A percentile compares a stretch with the other conserved stretches of the same genome.
These are phyloP conservation scores for Halichondria panicea DNA, from an alignment of 37 sponge, comb jelly and placozoan genomes.

Conservation along the genomic window DNA sequence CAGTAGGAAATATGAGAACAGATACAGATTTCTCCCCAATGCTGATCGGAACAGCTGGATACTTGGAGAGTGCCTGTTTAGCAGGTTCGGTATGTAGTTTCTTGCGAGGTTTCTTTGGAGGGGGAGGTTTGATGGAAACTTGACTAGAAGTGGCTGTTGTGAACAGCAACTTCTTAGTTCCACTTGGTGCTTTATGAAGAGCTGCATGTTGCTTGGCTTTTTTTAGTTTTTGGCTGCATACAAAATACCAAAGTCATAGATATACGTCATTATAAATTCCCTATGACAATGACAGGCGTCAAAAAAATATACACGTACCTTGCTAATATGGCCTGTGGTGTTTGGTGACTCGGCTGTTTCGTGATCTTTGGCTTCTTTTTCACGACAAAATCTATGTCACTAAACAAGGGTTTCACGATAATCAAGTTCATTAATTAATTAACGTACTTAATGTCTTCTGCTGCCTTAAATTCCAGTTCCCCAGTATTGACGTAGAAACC, in stretches of 20 bases:
- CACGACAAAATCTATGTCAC: conserved; percentile 26
- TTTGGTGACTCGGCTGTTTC: conserved; percentile 34
- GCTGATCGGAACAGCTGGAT: too few species aligned
- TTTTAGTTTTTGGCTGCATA: conserved; percentile 63
- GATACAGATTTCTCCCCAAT: too few species aligned
- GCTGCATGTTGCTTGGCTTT: conserved; percentile 55
- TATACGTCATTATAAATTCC: not conserved
- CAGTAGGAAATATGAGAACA: too few species aligned
- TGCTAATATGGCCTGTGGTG: conserved; percentile 38
- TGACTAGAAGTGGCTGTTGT: too few species aligned
- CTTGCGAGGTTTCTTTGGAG: not conserved
- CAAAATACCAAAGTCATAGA: not conserved
- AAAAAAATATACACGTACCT: conserved; percentile 27
- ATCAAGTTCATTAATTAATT: conserved; percentile 39
- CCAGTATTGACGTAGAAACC: conserved; percentile 91
- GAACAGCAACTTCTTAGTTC: not conserved
- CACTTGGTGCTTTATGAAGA: conserved; percentile 4
- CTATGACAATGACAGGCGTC: not conserved
- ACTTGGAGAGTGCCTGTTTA: too few species aligned
- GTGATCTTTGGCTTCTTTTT: conserved; percentile 44
- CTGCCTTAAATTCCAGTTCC: conserved; percentile 67
- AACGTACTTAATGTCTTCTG: conserved; percentile 25
- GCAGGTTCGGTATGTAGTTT: too few species aligned
- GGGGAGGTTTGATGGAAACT: not conserved
- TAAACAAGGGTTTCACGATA: not conserved